These are phyloP conservation scores for Sapajus apella DNA, from an alignment of 2,113 vertebrate genomes.

Conservation along the genomic window DNA sequence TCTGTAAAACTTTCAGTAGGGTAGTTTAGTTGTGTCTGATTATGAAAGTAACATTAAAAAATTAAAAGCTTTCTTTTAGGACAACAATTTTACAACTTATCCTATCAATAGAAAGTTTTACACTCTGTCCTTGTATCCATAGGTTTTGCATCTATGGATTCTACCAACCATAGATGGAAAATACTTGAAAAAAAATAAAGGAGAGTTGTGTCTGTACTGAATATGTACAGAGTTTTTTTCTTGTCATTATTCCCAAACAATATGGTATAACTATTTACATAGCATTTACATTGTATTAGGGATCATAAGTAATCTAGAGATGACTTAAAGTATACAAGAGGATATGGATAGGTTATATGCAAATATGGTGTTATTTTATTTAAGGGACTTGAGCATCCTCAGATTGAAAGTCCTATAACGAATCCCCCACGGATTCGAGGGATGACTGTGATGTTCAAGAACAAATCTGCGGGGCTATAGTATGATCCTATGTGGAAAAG, in stretches of 20 bases:
- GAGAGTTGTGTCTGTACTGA: background rate
- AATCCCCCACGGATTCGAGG: background rate
- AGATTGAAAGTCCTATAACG: background rate
- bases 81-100: constrained; percentile 12
- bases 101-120: background rate
- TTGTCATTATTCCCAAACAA: background rate
- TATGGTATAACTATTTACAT: no score
- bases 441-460: background rate
- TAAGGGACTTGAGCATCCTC: background rate
- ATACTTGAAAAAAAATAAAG: background rate
- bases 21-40: constrained; percentile 4
- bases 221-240: background rate
- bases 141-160: background rate
- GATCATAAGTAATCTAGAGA: background rate
- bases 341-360: background rate
- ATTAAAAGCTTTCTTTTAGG: background rate
- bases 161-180: background rate
- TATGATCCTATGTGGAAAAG: background rate
- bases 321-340: background rate
- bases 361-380: background rate
- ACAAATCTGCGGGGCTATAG: background rate
- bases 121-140: background rate
- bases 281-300: no score
- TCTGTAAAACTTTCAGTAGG: background rate
- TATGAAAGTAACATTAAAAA: background rate